These are phyloP conservation scores for Tachuris rubrigastra DNA, from an alignment of 2,113 vertebrate species.

Conservation along the genomic window DNA sequence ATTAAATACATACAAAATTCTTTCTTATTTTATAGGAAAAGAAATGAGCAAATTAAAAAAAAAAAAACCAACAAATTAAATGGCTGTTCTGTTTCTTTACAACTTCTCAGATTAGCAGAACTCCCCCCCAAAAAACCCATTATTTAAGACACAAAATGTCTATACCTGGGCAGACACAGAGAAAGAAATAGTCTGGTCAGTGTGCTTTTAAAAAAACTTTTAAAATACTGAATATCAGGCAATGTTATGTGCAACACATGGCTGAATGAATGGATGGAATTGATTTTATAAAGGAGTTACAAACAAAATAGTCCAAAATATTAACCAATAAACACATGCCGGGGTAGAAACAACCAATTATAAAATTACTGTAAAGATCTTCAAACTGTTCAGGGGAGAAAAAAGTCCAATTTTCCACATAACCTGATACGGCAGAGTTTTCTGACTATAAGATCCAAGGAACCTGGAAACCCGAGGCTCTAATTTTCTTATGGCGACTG, in stretches of 20 bases:
- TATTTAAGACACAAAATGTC: background rate
- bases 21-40: background rate
- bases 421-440: background rate
- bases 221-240: background rate
- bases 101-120: background rate
- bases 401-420: conserved; percentile 17
- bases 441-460: conserved; percentile 48
- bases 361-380: conserved; percentile 10
- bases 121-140: background rate
- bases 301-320: conserved; percentile 31
- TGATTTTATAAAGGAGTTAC: conserved; percentile 24
- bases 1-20: background rate
- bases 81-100: background rate
- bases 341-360: conserved; percentile 34
- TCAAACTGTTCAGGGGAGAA: conserved; percentile 16
- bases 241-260: background rate
- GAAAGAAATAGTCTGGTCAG: background rate
- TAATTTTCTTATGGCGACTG: conserved; percentile 66
- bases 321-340: conserved; percentile 20
- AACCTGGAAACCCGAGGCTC: conserved; percentile 61
- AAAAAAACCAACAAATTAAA: background rate
- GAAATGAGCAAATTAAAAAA: background rate
- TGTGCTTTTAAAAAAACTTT: background rate
- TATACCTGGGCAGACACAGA: background rate
- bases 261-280: background rate